Percentiles rank a stretch among this genome's conserved stretches.
These are phyloP conservation scores for Parochlus steinenii DNA, from an alignment of 2,888 invertebrate species.

Conservation along the genomic window DNA sequence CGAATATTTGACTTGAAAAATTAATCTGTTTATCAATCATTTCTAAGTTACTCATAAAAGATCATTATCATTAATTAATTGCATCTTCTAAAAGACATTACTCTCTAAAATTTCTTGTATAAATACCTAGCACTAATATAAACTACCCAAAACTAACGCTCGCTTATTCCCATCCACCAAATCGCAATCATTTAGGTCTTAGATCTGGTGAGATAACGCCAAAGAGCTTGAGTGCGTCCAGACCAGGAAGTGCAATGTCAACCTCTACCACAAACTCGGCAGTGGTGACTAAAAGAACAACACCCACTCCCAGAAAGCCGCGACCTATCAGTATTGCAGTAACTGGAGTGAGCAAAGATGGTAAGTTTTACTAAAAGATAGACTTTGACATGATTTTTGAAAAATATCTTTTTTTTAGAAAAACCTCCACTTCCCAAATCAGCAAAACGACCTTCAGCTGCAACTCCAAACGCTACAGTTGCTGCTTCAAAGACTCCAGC, in stretches of 20 bases:
- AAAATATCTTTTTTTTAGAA: constrained; percentile 7
- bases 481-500: constrained; percentile 2
- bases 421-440: constrained; percentile 2
- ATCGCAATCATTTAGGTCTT: constrained; percentile 46
- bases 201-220: constrained; percentile 62
- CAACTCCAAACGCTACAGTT: background rate
- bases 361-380: constrained; percentile 21
- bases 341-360: constrained; percentile 48
- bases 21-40: no score
- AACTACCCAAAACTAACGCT: no score
- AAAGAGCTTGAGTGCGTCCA: constrained; percentile 38
- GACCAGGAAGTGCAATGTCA: constrained; percentile 78
- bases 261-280: constrained; percentile 46
- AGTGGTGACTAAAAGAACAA: constrained; percentile 41
- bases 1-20: no score
- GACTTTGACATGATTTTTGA: background rate
- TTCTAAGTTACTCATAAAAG: no score
- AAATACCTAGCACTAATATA: no score
- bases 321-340: constrained; percentile 71
- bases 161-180: no score
- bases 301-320: constrained; percentile 49
- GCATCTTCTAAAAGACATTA: no score
- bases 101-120: no score
- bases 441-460: background rate
- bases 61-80: no score